Evolutionary conservation across 2,888 invertebrate genomes (phyloP).

Genomic region (Ernsta delagoae): DNA sequence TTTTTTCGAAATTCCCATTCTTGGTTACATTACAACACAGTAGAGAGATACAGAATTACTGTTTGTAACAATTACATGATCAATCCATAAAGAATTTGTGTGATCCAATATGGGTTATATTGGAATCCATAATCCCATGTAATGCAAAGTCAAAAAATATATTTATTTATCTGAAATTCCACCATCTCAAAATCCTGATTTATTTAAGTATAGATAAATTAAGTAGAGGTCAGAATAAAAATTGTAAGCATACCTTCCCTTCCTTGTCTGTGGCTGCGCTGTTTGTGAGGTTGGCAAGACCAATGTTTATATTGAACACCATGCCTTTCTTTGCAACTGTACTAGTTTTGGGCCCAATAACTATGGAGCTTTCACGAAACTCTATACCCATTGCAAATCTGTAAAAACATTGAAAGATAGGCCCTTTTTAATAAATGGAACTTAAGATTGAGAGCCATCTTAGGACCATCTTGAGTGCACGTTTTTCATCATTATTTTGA

Average conservation of each 20-base stretch:
- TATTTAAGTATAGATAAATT: neutral
- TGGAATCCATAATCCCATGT: too few relatives aligned
- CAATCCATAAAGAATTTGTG: too few relatives aligned
- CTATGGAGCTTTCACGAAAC: conserved; percentile 97
- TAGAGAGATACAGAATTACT: neutral
- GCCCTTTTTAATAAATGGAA: too few relatives aligned
- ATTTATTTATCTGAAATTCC: too few relatives aligned
- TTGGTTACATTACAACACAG: neutral
- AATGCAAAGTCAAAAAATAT: too few relatives aligned
- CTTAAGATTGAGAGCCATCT: too few relatives aligned
- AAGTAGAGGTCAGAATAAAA: neutral
- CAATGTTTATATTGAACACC: conserved; percentile 98
- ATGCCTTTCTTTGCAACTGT: conserved; percentile 94
- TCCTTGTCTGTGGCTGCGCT: conserved; percentile 93
- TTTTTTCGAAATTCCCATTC: neutral
- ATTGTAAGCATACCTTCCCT: conserved; percentile 86
- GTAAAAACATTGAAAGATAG: conserved; percentile 41
- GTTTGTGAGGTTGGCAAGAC: conserved; percentile 93
- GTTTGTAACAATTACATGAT: too few relatives aligned
- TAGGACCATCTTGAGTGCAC: too few relatives aligned
- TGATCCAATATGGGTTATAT: too few relatives aligned
- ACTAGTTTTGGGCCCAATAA: conserved; percentile 95
- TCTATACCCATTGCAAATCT: conserved; percentile 99
- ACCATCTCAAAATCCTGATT: too few relatives aligned
- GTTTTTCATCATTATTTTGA: too few relatives aligned